These are phyloP conservation scores for Hartigia nigra DNA, from an alignment of 2,888 invertebrate species.

Conservation along the genomic window DNA sequence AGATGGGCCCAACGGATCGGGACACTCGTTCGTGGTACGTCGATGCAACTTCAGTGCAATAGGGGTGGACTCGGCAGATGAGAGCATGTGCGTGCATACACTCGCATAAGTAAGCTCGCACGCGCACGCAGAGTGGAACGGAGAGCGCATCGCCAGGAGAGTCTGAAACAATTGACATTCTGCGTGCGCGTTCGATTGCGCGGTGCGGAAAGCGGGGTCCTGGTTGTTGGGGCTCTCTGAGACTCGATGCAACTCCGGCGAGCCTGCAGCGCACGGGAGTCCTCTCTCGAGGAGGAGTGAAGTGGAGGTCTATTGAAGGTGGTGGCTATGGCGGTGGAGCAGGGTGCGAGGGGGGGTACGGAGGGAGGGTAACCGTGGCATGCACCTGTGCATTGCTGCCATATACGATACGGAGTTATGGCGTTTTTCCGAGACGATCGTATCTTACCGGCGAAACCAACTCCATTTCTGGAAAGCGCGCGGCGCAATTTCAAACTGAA, in stretches of 20 bases:
- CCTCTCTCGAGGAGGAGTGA: constrained; percentile 9
- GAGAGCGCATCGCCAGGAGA: constrained; percentile 8
- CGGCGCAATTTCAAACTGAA: constrained; percentile 33
- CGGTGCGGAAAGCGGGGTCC: constrained; percentile 12
- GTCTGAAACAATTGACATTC: constrained; percentile 59
- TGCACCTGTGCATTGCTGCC: constrained; percentile 64
- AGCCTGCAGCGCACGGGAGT: constrained; percentile 13
- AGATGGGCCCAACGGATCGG: too few relatives aligned
- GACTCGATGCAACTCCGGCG: constrained; percentile 14
- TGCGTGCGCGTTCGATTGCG: constrained; percentile 49
- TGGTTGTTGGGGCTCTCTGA: too few relatives aligned
- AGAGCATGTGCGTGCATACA: background rate
- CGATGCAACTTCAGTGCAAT: too few relatives aligned
- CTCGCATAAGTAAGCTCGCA: background rate
- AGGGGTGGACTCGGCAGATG: too few relatives aligned
- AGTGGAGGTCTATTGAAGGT: background rate
- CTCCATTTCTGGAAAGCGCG: constrained; percentile 60
- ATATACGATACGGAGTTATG: constrained; percentile 63
- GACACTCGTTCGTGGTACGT: too few relatives aligned
- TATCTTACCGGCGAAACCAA: constrained; percentile 62
- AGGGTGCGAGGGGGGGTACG: constrained; percentile 21
- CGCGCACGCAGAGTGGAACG: background rate
- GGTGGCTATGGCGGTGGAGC: background rate
- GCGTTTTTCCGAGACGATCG: constrained; percentile 63
- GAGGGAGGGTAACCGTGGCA: constrained; percentile 26